phyloP scores from a whole-genome alignment of 2,888 invertebrate genomes.

The Drosophila quinaria region DNA sequence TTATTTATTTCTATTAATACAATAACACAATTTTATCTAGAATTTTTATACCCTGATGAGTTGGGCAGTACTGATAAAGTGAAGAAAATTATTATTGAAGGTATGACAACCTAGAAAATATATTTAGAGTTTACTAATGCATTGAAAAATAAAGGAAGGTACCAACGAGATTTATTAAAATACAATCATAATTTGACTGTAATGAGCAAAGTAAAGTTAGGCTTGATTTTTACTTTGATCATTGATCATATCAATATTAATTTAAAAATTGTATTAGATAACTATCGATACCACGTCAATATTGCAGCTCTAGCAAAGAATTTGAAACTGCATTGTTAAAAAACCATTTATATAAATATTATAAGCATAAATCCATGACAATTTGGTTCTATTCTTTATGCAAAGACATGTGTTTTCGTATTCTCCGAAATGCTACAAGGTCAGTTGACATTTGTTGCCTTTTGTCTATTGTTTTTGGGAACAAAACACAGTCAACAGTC shows the following conservation, averaged over 20 bases:
- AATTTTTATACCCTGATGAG: neutral
- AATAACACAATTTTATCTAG: neutral
- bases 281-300: too few relatives aligned
- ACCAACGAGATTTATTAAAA: too few relatives aligned
- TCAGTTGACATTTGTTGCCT: slow-evolving; percentile 31
- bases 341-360: slow-evolving; percentile 2
- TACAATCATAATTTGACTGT: too few relatives aligned
- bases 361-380: neutral
- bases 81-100: too few relatives aligned
- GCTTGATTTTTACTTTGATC: too few relatives aligned
- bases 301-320: too few relatives aligned
- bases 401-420: slow-evolving; percentile 28
- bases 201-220: too few relatives aligned
- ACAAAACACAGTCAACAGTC: slow-evolving; percentile 28
- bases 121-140: too few relatives aligned
- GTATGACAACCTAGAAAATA: too few relatives aligned
- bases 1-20: slow-evolving; percentile 3
- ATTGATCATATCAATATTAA: neutral
- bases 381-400: neutral
- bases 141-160: too few relatives aligned
- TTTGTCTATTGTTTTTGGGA: slow-evolving; percentile 47
- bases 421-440: slow-evolving; percentile 49
- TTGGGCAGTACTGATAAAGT: too few relatives aligned
- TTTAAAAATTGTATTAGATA: neutral
- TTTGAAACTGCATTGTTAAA: neutral